Evolutionary conservation across 53 echinoderm and acorn worm genomes (phyloP).

Genomic region (Paelopatides confundens): DNA sequence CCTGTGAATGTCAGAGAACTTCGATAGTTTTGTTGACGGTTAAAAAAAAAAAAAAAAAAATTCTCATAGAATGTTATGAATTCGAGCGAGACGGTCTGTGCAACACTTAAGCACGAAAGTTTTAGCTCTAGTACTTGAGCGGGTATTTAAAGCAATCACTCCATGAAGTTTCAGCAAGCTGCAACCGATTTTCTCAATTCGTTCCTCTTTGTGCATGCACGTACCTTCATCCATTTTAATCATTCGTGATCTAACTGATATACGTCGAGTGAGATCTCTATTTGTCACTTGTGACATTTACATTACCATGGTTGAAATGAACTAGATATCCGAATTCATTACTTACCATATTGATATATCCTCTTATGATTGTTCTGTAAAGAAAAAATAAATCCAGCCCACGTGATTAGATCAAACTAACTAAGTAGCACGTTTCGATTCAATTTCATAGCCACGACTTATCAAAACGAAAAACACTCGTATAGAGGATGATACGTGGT

Average conservation of each 20-base stretch:
- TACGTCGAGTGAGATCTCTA: not conserved
- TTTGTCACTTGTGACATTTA: not conserved
- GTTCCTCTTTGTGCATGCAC: no score
- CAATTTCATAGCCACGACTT: constrained; percentile 16
- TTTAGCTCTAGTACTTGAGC: not conserved
- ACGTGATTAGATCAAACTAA: not conserved
- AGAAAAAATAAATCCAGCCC: not conserved
- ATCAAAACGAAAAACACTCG: not conserved
- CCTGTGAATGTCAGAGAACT: constrained; percentile 14
- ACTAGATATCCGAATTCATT: no score
- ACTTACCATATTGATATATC: no score
- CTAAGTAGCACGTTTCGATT: constrained; percentile 11
- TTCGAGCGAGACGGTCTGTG: constrained; percentile 15
- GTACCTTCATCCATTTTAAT: no score
- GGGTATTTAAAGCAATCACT: not conserved
- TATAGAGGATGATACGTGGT: not conserved
- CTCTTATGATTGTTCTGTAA: not conserved
- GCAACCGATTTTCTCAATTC: not conserved
- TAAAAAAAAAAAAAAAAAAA: not conserved
- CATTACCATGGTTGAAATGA: not conserved
- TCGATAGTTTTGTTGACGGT: no score
- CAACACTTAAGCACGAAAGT: constrained; percentile 28
- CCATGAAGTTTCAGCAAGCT: not conserved
- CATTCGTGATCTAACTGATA: no score
- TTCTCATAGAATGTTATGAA: not conserved